These are phyloP conservation scores for Tamandua tetradactyla DNA, from an alignment of 2,797 vertebrate species.

Conservation along the genomic window DNA sequence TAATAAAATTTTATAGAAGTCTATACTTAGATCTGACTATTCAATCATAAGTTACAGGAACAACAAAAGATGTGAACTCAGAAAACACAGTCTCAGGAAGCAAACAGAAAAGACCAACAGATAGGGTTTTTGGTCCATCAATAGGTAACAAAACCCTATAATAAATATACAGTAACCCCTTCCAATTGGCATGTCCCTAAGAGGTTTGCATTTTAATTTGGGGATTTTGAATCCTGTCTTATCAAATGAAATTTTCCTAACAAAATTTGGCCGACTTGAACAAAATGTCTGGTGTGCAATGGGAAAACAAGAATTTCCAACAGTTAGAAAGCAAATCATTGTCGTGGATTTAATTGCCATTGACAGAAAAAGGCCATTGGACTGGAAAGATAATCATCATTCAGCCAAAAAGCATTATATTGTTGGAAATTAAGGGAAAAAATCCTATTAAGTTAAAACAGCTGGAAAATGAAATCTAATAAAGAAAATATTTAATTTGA, in stretches of 20 bases:
- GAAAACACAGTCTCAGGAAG: constrained; percentile 45
- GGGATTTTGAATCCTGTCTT: constrained; percentile 29
- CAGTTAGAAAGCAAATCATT: constrained; percentile 64
- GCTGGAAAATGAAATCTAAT: constrained; percentile 79
- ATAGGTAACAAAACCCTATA: neutral
- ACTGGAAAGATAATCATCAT: constrained; percentile 71
- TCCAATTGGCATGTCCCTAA: neutral
- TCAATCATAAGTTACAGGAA: neutral
- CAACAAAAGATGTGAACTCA: neutral
- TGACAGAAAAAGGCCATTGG: constrained; percentile 70
- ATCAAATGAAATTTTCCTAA: constrained; percentile 60
- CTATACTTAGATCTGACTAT: neutral
- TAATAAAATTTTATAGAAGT: neutral
- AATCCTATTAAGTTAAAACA: constrained; percentile 76
- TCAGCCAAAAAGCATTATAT: constrained; percentile 70
- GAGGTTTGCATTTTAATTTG: constrained; percentile 38
- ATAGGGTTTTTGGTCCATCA: neutral
- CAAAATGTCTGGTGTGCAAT: constrained; percentile 49
- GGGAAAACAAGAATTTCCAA: constrained; percentile 62
- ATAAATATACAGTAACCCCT: constrained; percentile 11
- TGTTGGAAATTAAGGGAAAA: constrained; percentile 76
- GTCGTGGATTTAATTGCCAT: constrained; percentile 73
- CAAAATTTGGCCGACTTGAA: constrained; percentile 65
- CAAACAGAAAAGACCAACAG: neutral
- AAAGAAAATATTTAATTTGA: constrained; percentile 77